Evolutionary conservation across 2,797 vertebrate species (phyloP).

Genomic region (Rallus crepitans): DNA sequence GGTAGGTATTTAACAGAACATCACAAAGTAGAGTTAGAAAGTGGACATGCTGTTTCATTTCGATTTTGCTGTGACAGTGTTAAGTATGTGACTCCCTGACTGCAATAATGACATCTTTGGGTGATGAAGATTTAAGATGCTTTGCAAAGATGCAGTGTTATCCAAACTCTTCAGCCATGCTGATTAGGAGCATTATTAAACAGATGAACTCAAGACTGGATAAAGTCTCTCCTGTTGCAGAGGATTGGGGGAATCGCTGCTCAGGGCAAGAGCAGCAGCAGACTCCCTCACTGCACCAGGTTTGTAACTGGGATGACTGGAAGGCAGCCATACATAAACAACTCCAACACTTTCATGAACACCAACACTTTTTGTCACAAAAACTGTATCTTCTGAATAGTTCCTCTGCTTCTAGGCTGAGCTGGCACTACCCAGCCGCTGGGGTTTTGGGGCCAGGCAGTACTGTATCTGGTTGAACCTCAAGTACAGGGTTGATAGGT

Average conservation of each 20-base stretch:
- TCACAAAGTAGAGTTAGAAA: conserved; percentile 43
- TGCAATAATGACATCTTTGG: conserved; percentile 64
- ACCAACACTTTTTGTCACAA: neutral
- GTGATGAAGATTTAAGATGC: conserved; percentile 73
- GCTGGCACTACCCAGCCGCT: neutral
- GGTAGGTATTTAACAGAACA: conserved; percentile 30
- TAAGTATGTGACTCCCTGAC: conserved; percentile 55
- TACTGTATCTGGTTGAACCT: neutral
- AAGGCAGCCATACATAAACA: neutral
- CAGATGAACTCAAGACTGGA: neutral
- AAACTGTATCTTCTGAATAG: neutral
- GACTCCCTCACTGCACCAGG: neutral
- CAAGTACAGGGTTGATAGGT: fast-evolving
- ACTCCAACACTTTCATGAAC: fast-evolving
- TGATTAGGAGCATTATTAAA: conserved; percentile 53
- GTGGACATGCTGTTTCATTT: conserved; percentile 54
- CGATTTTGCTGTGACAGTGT: conserved; percentile 20
- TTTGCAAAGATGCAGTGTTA: conserved; percentile 68
- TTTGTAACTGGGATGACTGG: neutral
- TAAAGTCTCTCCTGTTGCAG: neutral
- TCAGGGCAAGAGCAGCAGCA: neutral
- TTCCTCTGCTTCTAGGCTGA: neutral
- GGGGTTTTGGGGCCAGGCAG: neutral
- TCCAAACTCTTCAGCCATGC: conserved; percentile 16
- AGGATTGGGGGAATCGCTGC: neutral